These are phyloP conservation scores for Eulemur rubriventer DNA, from an alignment of 2,797 vertebrate species.

Conservation along the genomic window DNA sequence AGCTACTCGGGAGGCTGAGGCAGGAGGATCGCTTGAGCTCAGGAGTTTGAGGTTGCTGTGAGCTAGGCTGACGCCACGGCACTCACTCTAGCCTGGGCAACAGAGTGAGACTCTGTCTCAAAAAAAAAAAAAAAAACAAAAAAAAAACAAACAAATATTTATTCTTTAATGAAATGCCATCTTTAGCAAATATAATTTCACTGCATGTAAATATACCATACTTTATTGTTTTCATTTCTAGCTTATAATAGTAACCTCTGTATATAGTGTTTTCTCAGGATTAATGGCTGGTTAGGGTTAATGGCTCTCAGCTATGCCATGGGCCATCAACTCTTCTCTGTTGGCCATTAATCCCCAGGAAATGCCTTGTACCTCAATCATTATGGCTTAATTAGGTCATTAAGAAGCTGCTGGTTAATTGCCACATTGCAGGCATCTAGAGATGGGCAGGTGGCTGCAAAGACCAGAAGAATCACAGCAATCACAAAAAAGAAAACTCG, in stretches of 20 bases:
- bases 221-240: slow-evolving; percentile 67
- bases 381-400: slow-evolving; percentile 83
- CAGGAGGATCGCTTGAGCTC: too few relatives aligned
- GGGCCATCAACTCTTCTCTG: slow-evolving; percentile 78
- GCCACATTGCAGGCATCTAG: slow-evolving; percentile 70
- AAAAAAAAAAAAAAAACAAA: too few relatives aligned
- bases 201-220: slow-evolving; percentile 44
- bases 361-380: slow-evolving; percentile 78
- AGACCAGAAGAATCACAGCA: slow-evolving; percentile 40
- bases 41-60: too few relatives aligned
- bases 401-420: slow-evolving; percentile 82
- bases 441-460: slow-evolving; percentile 69
- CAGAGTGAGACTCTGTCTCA: too few relatives aligned
- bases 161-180: slow-evolving; percentile 25
- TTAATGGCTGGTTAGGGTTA: slow-evolving; percentile 81
- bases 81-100: too few relatives aligned
- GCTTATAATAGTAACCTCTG: slow-evolving; percentile 66
- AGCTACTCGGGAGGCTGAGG: too few relatives aligned
- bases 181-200: slow-evolving; percentile 58
- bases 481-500: background rate
- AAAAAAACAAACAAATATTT: too few relatives aligned
- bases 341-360: slow-evolving; percentile 82
- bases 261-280: slow-evolving; percentile 74
- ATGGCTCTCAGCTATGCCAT: slow-evolving; percentile 77
- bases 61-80: too few relatives aligned